Conservation (phyloP, 2,888 invertebrate genomes). For the Lasioglossum malachurum region DNA sequence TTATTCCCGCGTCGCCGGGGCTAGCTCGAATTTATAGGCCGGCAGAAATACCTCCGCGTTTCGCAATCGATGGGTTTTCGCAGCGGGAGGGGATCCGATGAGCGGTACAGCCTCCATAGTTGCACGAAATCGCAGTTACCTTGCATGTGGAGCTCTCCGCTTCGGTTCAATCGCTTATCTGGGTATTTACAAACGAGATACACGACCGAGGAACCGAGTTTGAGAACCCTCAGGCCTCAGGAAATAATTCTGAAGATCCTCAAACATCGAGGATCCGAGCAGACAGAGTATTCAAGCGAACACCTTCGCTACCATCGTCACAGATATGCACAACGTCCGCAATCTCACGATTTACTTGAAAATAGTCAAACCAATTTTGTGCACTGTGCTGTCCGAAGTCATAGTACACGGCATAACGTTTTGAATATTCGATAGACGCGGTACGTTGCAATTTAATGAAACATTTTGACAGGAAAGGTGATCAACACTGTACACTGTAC, state of each 20-base stretch:
- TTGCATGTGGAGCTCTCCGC: neutral
- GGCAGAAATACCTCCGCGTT: constrained; percentile 43
- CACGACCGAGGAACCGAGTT: neutral
- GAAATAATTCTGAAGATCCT: neutral
- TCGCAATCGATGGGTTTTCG: constrained; percentile 53
- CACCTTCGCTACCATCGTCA: neutral
- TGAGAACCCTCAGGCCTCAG: neutral
- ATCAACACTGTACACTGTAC: no score
- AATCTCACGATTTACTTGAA: neutral
- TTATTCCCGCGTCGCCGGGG: constrained; percentile 51
- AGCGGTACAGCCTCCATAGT: neutral
- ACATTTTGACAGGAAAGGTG: no score
- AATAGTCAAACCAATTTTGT: no score
- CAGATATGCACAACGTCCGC: neutral
- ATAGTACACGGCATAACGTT: neutral
- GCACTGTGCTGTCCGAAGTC: neutral
- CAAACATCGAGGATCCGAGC: neutral
- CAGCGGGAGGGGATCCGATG: neutral
- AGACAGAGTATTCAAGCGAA: neutral
- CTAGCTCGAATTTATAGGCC: constrained; percentile 55
- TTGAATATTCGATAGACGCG: neutral
- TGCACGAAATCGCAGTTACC: neutral
- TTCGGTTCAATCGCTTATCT: neutral
- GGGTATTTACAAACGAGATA: neutral
- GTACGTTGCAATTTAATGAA: neutral